Evolutionary conservation across 2,888 invertebrate species (phyloP), one percentile per base, ranked within the genome.

Genomic region (Megastigmus dorsalis): DNA sequence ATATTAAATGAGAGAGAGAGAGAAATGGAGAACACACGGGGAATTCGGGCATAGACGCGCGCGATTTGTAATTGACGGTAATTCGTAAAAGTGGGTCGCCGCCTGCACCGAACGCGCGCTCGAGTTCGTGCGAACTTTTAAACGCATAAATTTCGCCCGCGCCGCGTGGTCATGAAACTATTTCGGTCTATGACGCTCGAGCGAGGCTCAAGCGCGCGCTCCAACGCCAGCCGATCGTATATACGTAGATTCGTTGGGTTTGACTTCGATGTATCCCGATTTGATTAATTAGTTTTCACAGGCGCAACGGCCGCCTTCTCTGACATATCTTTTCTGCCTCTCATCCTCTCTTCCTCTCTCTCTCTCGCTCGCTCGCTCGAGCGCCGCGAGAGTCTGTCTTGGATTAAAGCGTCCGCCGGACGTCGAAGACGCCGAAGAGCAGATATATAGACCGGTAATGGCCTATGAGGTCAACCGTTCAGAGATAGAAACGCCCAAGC

Each of bases 101-200:
- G 38, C 0, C 20, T 18, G 18, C 43, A 4, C 15, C 4, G 18
- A 18, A 43, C 9, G 10, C n/a, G n/a, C 30, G 7, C 13, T 38
- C 5, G 15, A 38, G 66, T 26, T 28, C 33, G 54, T 54, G 52
- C 33, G 54, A 62, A 62, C 45, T 15, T 18, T n/a, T n/a, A 67
- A 74, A 41, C 68, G 76, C 77, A 76, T 78, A 74, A 78, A 77
- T 77, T 79, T 79, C 76, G 75, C 77, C 33, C 1, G 13, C 45
- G 20, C 45, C 2, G 28, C 69, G 75, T 67, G 79, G 73, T 80
- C 78, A 74, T 81, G 77, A 78, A 43, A 83, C 83, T 86, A 85
- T 86, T 86, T 66, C 79, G 75, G 80, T 81, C 79, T 72, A 76
- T 84, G 83, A 84, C 82, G 80, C n/a, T n/a, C n/a, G n/a, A n/a